Evolutionary conservation across 2,113 vertebrate genomes (phyloP).

Genomic region (Diphyllodes magnificus): DNA sequence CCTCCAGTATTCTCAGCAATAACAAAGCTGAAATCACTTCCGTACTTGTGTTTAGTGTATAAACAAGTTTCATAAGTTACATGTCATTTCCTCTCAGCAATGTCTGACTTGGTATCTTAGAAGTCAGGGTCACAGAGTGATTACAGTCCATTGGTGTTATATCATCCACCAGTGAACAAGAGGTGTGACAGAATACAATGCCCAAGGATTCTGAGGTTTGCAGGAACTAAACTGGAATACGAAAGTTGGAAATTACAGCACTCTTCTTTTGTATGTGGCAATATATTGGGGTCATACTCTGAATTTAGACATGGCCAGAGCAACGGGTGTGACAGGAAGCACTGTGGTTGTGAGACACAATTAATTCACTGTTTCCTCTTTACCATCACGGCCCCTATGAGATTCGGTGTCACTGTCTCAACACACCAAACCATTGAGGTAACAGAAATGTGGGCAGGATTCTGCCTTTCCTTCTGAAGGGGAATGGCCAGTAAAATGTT

Average conservation of each 20-base stretch:
- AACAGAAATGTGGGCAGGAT: background rate
- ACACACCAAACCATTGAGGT: background rate
- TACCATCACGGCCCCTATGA: background rate
- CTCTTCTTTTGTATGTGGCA: background rate
- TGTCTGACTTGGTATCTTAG: background rate
- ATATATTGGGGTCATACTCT: background rate
- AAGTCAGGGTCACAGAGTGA: background rate
- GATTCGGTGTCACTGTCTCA: background rate
- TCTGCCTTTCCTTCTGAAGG: background rate
- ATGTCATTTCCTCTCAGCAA: constrained; percentile 15
- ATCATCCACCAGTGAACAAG: background rate
- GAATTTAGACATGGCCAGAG: background rate
- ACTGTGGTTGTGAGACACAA: background rate
- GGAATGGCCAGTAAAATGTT: background rate
- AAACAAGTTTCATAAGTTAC: constrained; percentile 4
- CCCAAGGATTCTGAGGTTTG: background rate
- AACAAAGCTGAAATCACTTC: constrained; percentile 24
- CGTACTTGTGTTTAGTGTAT: background rate
- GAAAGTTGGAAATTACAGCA: background rate
- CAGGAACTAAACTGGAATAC: background rate
- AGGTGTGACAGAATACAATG: background rate
- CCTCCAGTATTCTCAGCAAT: background rate
- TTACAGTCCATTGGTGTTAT: background rate
- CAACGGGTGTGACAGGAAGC: background rate
- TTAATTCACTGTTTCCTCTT: constrained; percentile 6